phyloP scores from a whole-genome alignment of 2,797 vertebrate species.

The Danio tinwini region DNA sequence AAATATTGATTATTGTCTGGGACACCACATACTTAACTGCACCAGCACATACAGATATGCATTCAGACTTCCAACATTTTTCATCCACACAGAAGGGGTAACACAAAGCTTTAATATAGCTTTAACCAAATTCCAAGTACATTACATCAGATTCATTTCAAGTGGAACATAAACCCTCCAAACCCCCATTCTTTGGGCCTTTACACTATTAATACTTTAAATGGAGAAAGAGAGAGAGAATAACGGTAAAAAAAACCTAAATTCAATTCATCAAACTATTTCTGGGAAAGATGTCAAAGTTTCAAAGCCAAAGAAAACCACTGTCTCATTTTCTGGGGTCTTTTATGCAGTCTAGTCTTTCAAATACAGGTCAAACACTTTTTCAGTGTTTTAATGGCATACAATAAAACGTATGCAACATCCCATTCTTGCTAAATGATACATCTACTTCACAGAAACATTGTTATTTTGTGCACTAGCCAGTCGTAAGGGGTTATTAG shows the following conservation, averaged over 20 bases:
- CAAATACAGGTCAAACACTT: slow-evolving; percentile 27
- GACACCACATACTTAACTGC: not conserved
- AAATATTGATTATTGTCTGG: not conserved
- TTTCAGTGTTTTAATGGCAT: not conserved
- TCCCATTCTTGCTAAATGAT: slow-evolving; percentile 23
- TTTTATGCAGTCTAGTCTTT: slow-evolving; percentile 40
- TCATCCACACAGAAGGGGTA: not conserved
- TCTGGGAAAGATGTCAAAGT: slow-evolving; percentile 50
- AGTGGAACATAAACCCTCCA: slow-evolving; percentile 13
- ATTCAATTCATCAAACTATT: slow-evolving; percentile 55
- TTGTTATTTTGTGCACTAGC: slow-evolving; percentile 47
- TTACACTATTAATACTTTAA: slow-evolving; percentile 49
- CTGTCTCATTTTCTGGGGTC: slow-evolving; percentile 39
- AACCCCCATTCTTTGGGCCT: slow-evolving; percentile 31
- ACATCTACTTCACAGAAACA: slow-evolving; percentile 16
- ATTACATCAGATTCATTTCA: slow-evolving; percentile 43
- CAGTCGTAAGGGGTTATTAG: slow-evolving; percentile 34
- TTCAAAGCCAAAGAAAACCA: slow-evolving; percentile 59
- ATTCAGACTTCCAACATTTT: not conserved
- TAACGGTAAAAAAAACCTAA: slow-evolving; percentile 33
- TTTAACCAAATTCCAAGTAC: slow-evolving; percentile 45
- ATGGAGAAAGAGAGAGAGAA: slow-evolving; percentile 45
- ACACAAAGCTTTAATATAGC: slow-evolving; percentile 37
- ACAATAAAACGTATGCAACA: slow-evolving; percentile 23
- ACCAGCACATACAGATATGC: not conserved